phyloP scores from a whole-genome alignment of 2,797 vertebrate species.

The Propithecus deckenii region DNA sequence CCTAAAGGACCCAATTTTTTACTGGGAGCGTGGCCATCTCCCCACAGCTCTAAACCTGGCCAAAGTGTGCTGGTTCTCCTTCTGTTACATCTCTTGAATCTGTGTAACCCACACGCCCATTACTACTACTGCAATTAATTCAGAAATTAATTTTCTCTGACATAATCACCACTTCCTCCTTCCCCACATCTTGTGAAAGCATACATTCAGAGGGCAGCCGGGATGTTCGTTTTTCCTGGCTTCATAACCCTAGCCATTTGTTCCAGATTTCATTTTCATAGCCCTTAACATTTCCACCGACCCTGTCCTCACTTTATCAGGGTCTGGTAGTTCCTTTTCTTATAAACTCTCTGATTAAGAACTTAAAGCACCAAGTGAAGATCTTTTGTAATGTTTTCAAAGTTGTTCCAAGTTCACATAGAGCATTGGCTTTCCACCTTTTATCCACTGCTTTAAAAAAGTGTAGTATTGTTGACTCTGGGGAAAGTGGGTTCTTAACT shows the following conservation, averaged over 20 bases:
- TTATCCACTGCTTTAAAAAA: neutral
- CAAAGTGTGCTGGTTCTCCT: neutral
- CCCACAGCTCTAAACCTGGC: neutral
- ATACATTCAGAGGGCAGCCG: neutral
- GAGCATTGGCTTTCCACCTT: neutral
- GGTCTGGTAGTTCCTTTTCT: neutral
- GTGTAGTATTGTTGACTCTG: neutral
- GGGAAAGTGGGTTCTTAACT: neutral
- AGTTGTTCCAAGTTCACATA: slow-evolving; percentile 12
- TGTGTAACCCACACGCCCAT: neutral
- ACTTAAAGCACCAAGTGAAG: neutral
- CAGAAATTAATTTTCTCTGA: neutral
- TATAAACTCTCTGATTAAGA: neutral
- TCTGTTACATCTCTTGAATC: neutral
- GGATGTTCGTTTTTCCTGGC: neutral
- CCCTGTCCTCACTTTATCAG: neutral
- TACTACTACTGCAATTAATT: neutral
- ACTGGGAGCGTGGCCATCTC: no score
- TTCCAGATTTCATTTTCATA: neutral
- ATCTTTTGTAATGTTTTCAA: slow-evolving; percentile 16
- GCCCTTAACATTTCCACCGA: neutral
- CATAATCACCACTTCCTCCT: neutral
- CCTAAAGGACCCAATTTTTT: no score
- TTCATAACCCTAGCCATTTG: neutral
- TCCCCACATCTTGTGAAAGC: neutral